Evolutionary conservation across 2,797 vertebrate species (phyloP).

Genomic region (Limnodromus scolopaceus): DNA sequence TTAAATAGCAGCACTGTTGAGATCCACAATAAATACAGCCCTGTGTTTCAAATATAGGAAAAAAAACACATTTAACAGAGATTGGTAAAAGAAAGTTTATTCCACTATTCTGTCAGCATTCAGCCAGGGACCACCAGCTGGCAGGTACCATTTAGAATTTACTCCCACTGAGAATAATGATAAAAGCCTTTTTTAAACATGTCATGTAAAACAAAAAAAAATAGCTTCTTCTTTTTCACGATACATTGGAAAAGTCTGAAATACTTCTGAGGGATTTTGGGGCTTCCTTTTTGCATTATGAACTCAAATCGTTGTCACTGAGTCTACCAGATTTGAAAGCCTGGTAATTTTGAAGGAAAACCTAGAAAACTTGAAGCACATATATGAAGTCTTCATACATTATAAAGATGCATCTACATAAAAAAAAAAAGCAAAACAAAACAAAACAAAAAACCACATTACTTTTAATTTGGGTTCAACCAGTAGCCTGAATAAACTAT

Average conservation of each 20-base stretch:
- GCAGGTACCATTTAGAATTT: background rate
- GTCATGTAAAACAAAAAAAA: background rate
- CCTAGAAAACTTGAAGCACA: background rate
- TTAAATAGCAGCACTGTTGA: background rate
- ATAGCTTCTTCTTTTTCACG: background rate
- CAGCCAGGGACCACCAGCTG: background rate
- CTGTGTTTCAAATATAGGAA: background rate
- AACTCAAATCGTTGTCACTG: background rate
- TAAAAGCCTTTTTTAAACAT: background rate
- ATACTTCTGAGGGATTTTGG: background rate
- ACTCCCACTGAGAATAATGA: background rate
- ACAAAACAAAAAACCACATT: background rate
- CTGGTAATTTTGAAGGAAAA: background rate
- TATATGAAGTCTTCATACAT: background rate
- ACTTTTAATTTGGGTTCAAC: background rate
- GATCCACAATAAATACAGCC: background rate
- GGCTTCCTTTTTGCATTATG: background rate
- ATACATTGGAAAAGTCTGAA: background rate
- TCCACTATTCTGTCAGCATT: background rate
- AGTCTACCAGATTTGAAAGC: background rate
- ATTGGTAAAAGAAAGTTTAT: background rate
- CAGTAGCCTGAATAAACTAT: background rate
- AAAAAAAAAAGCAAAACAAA: background rate
- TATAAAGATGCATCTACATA: background rate
- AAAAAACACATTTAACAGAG: fast-evolving